phyloP scores from a whole-genome alignment of 2,113 vertebrate species.

The Arenaria interpres region DNA sequence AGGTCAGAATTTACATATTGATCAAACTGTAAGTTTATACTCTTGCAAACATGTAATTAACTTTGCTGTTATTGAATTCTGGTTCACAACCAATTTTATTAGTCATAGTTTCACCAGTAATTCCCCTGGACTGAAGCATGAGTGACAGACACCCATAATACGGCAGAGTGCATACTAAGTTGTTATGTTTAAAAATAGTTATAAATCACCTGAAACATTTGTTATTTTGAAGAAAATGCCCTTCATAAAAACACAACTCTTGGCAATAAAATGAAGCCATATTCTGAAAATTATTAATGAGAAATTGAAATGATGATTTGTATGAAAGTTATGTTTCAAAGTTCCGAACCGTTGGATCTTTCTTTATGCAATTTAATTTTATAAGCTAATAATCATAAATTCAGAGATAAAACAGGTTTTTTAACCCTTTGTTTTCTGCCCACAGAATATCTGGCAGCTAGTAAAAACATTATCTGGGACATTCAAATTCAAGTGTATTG shows the following conservation, averaged over 20 bases:
- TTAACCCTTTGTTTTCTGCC: not conserved
- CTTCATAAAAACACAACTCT: not conserved
- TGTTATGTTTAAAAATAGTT: not conserved
- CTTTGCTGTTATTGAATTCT: constrained; percentile 83
- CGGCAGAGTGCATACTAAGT: constrained; percentile 32
- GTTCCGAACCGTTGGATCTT: not conserved
- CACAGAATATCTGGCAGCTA: not conserved
- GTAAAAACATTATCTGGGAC: not conserved
- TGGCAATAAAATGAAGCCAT: not conserved
- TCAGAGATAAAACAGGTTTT: not conserved
- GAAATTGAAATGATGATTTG: not conserved
- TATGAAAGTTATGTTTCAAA: not conserved
- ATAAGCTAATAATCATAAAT: not conserved
- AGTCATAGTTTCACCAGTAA: constrained; percentile 73
- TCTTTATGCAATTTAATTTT: not conserved
- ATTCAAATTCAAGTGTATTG: not conserved
- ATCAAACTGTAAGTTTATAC: constrained; percentile 82
- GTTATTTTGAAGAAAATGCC: constrained; percentile 20
- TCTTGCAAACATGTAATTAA: constrained; percentile 82
- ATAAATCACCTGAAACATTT: not conserved
- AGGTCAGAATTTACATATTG: constrained; percentile 88
- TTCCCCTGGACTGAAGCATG: constrained; percentile 60
- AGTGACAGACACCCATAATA: constrained; percentile 63
- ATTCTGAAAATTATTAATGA: not conserved
- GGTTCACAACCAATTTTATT: constrained; percentile 81